Evolutionary conservation across 2,797 vertebrate genomes (phyloP).

Genomic region (Heteromormyrus szaboi): DNA sequence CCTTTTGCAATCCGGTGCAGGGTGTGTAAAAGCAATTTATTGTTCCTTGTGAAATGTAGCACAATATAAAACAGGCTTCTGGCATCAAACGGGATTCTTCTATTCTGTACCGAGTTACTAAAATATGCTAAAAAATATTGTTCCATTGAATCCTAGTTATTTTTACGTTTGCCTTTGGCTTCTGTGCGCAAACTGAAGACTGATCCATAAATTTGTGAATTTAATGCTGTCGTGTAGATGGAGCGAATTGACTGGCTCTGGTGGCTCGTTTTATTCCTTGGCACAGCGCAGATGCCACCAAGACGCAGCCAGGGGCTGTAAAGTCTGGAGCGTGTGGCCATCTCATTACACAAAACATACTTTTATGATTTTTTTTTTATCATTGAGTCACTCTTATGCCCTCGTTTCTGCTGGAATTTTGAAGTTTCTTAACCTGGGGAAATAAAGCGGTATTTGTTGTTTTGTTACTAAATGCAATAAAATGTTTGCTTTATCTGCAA

Average conservation of each 20-base stretch:
- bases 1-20: not conserved
- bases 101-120: not conserved
- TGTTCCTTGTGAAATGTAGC: not conserved
- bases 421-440: not conserved
- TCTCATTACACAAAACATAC: not conserved
- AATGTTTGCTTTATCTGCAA: not conserved
- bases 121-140: not conserved
- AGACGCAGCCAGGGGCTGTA: not conserved
- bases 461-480: not conserved
- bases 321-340: not conserved
- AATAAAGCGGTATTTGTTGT: not conserved
- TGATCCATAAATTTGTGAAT: not conserved
- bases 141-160: not conserved
- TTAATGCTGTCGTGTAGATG: conserved; percentile 1
- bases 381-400: not conserved
- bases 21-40: conserved; percentile 5
- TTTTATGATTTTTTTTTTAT: not conserved
- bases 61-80: not conserved
- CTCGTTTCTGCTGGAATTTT: not conserved
- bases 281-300: not conserved
- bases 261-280: not conserved
- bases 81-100: not conserved
- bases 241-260: not conserved
- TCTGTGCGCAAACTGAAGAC: not conserved
- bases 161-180: not conserved